Evolutionary conservation across 2,113 vertebrate species (phyloP), one percentile per base, ranked within the genome.

Genomic region (Lasiurus cinereus): DNA sequence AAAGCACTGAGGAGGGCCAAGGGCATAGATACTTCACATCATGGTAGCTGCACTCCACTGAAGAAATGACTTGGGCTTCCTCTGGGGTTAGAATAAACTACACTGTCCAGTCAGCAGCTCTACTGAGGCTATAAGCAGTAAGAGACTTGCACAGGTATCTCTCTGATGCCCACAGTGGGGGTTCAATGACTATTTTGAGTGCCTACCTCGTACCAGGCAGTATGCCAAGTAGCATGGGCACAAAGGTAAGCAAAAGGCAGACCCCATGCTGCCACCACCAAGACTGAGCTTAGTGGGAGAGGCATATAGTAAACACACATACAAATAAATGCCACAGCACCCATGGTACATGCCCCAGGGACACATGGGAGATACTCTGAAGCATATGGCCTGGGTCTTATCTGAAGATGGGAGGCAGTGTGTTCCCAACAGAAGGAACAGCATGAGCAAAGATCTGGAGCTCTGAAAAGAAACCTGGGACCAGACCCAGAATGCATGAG

Each of bases 11-110:
- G 36, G 54, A 39, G 24, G 9, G 64, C 36, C 0, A 0, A 36
- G 6, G 1, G n/a, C 62, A 6, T 3, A 1, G 6, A 21, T 12
- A 5, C 0, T 8, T 67, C 5, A 1, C 1, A 6, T 24, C 2
- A 5, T 4, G 72, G 19, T 56, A 33, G 69, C 52, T 39, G 16
- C 27, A 8, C 16, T 14, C 72, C 5, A 4, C 0, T 6, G 19
- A 50, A 27, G 67, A 59, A 14, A 46, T 0, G 12, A 66, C 36
- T 0, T 2, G 19, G 19, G 29, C 39, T 50, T 43, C 31, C 70
- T 22, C 4, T 21, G 11, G 14, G 43, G 18, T 77, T 19, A 36
- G 64, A 36, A 19, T 36, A 31, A 74, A 36, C 12, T 6, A 83
- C 18, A 67, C 0, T 2, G 33, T 36, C 18, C 2, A 3, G 33